Evolutionary conservation across 2,797 vertebrate genomes (phyloP), one percentile per base, ranked within the genome.

Genomic region (Sandelia bainsii): DNA sequence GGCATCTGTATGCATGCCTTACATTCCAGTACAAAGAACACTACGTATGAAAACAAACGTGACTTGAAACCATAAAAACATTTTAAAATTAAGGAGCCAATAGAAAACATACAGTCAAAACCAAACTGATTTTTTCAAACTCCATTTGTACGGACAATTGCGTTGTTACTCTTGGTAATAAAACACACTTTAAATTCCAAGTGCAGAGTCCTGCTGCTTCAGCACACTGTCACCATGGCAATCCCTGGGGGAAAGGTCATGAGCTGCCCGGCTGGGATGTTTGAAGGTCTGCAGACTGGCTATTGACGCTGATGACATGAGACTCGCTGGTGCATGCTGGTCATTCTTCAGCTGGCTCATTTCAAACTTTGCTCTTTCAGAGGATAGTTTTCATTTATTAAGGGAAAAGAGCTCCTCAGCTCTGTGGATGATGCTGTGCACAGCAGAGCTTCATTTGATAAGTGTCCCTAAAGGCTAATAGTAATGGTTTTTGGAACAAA

Each of bases 171-270:
- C 3, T 8, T 37, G 49, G 51, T 62, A 49, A 50, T 25, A 46
- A 37, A 49, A 72, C 53, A 45, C 45, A 67, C 37, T 69, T 74
- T 62, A 50, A 45, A 63, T 69, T 62, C 49, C 46, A 42, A 6
- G n/a, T 34, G 57, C 39, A 62, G 52, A 27, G 63, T 82, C 79
- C 72, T 74, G 88, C 80, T 84, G 81, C 82, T 85, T 79, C 84
- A 68, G 87, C 89, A 86, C 87, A 81, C 81, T 65, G 89, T 93
- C 89, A 77, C 91, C 91, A 93, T 93, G 88, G 89, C 53, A 75
- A 91, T 92, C 90, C 84, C 85, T 20, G 58, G 79, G 32, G 89
- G 88, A 91, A 91, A 92, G 92, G 87, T 90, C 89, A 93, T 42
- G 85, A 83, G 87, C 84, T 61, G 69, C 78, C 82, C n/a, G 79